Conservation (phyloP, 2,888 invertebrate genomes). For the Athetis lepigone region DNA sequence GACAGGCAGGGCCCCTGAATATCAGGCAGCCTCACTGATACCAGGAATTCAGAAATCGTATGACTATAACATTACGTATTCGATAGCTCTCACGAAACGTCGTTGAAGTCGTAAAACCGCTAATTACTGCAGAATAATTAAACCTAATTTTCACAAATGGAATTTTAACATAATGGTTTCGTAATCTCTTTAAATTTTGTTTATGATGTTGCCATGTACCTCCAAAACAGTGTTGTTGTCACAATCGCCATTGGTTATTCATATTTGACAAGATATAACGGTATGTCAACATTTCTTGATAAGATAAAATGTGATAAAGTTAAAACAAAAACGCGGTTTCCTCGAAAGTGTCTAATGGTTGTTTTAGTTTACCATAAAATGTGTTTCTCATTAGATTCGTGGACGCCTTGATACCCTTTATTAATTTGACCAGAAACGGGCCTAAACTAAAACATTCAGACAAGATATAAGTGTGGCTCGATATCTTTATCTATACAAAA, state of each 20-base stretch:
- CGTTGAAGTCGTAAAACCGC: neutral
- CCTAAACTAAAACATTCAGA: neutral
- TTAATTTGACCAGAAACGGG: constrained; percentile 22
- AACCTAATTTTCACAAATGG: constrained; percentile 13
- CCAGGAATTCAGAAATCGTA: too few species aligned
- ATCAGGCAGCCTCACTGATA: too few species aligned
- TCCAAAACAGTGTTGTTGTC: neutral
- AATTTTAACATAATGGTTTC: constrained; percentile 7
- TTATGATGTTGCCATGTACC: constrained; percentile 1
- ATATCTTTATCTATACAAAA: too few species aligned
- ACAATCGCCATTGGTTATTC: constrained; percentile 4
- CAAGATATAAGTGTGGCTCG: too few species aligned
- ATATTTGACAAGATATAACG: constrained; percentile 13
- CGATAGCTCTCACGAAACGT: too few species aligned
- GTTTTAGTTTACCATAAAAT: neutral
- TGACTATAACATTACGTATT: too few species aligned
- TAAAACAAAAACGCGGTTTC: constrained; percentile 13
- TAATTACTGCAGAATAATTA: neutral
- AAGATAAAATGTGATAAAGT: constrained; percentile 22
- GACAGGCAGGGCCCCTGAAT: too few species aligned
- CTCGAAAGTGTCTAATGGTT: neutral
- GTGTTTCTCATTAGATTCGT: neutral
- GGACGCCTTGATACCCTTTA: constrained; percentile 3
- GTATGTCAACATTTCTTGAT: constrained; percentile 18
- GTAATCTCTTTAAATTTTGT: constrained; percentile 11